phyloP scores from a whole-genome alignment of 2,113 vertebrate species.

The Fregata magnificens region DNA sequence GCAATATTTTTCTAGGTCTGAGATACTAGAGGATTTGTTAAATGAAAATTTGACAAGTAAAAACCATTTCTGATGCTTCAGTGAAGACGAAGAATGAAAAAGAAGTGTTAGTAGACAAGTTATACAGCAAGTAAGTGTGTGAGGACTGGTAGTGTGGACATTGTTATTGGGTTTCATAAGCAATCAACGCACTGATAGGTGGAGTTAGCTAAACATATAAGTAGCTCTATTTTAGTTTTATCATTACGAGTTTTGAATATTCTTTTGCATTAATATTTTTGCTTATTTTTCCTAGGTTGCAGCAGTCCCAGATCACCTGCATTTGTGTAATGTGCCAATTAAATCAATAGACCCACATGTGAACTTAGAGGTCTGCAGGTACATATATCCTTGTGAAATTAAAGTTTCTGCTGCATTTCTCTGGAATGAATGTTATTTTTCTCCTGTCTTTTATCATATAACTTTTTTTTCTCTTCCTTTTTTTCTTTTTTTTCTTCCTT shows the following conservation, averaged over 20 bases:
- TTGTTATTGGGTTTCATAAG: not conserved
- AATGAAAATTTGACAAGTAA: not conserved
- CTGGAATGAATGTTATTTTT: not conserved
- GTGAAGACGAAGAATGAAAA: not conserved
- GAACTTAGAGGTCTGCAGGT: not conserved
- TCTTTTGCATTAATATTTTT: not conserved
- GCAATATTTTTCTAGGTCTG: not conserved
- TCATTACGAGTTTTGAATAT: not conserved
- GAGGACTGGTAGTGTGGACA: not conserved
- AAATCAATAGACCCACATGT: not conserved
- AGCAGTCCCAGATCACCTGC: not conserved
- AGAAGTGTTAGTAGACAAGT: not conserved
- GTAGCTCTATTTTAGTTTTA: not conserved
- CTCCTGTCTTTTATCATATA: not conserved
- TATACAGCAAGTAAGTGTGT: not conserved
- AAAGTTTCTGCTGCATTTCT: not conserved
- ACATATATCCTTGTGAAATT: not conserved
- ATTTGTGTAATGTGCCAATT: not conserved
- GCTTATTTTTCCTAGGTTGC: not conserved
- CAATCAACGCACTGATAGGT: not conserved
- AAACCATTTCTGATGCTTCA: not conserved
- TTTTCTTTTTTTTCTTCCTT: not conserved
- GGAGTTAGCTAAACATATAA: not conserved
- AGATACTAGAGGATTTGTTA: not conserved
- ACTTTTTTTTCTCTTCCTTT: not conserved